Conservation (phyloP, 2,888 invertebrate species). For the Protodeltote pygarga region DNA sequence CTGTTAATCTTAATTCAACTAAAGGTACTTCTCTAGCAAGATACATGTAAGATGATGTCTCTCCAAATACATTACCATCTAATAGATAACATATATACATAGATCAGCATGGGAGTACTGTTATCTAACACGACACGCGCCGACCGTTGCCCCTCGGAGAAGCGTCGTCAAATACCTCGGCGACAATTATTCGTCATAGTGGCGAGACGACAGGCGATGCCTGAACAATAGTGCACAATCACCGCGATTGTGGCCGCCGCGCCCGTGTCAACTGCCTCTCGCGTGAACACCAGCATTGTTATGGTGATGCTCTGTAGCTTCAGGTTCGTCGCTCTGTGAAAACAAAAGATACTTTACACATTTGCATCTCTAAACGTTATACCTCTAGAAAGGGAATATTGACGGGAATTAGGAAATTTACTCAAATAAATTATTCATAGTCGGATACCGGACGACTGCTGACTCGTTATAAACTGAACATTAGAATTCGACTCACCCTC, state of each 20-base stretch:
- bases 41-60: background rate
- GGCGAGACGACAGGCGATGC: slow-evolving; percentile 57
- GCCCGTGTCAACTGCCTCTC: slow-evolving; percentile 79
- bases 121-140: slow-evolving; percentile 55
- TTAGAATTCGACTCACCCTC: slow-evolving; percentile 76
- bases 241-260: slow-evolving; percentile 68
- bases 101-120: slow-evolving; percentile 63
- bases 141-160: slow-evolving; percentile 63
- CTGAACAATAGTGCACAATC: slow-evolving; percentile 82
- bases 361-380: slow-evolving; percentile 71
- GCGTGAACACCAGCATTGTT: slow-evolving; percentile 77
- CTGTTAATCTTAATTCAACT: no score
- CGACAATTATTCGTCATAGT: slow-evolving; percentile 67
- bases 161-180: slow-evolving; percentile 58
- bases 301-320: slow-evolving; percentile 75
- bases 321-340: slow-evolving; percentile 71
- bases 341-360: slow-evolving; percentile 74
- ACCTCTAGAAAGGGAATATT: slow-evolving; percentile 56
- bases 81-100: slow-evolving; percentile 50
- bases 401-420: slow-evolving; percentile 58
- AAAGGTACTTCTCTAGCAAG: background rate
- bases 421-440: slow-evolving; percentile 77
- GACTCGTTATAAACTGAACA: slow-evolving; percentile 61
- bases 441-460: slow-evolving; percentile 56
- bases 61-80: slow-evolving; percentile 5